These are phyloP conservation scores for Passer montanus DNA, from an alignment of 2,113 vertebrate species.

Conservation along the genomic window DNA sequence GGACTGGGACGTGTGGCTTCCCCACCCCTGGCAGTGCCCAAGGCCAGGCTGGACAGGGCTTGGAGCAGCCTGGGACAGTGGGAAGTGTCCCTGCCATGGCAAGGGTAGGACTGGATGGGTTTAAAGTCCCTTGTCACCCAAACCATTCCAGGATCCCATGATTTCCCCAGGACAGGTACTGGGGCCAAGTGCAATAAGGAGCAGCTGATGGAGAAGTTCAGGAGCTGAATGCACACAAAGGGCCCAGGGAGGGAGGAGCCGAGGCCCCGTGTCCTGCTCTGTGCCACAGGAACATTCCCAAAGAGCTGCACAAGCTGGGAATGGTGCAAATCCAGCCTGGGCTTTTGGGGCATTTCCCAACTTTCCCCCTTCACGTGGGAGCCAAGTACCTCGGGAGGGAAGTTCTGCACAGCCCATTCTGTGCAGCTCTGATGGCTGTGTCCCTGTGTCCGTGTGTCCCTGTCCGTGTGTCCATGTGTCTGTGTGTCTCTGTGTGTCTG, in stretches of 20 bases:
- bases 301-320: not conserved
- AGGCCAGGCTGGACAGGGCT: not conserved
- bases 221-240: not conserved
- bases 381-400: not conserved
- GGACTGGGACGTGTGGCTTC: not conserved
- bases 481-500: not conserved
- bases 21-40: not conserved
- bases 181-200: not conserved
- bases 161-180: not conserved
- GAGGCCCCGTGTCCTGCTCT: not conserved
- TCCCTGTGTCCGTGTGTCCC: not conserved
- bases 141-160: not conserved
- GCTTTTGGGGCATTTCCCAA: not conserved
- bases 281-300: not conserved
- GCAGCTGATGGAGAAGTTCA: not conserved
- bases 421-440: not conserved
- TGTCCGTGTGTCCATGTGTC: no score
- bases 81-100: not conserved
- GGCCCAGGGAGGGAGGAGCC: not conserved
- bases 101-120: no score
- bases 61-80: not conserved
- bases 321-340: not conserved
- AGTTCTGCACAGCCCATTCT: not conserved
- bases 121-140: not conserved
- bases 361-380: not conserved